These are phyloP conservation scores for Halocaridina rubra DNA, from an alignment of 2,888 invertebrate species.

Conservation along the genomic window DNA sequence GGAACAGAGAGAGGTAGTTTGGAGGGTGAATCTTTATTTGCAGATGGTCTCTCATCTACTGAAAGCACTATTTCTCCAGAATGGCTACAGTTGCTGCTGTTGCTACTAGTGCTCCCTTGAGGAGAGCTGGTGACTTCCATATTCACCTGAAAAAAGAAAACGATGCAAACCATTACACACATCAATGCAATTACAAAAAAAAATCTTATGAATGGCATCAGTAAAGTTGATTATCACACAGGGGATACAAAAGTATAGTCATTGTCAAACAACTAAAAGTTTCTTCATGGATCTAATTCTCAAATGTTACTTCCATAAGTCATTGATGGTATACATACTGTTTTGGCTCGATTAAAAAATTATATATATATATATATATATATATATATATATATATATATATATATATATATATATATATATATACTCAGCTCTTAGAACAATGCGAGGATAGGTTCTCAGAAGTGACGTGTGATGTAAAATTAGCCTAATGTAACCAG, in stretches of 20 bases:
- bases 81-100: constrained; percentile 20
- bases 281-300: too few species aligned
- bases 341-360: neutral
- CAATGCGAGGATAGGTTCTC: too few species aligned
- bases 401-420: neutral
- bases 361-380: neutral
- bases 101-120: constrained; percentile 1
- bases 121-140: constrained; percentile 30
- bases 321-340: too few species aligned
- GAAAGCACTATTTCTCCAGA: neutral
- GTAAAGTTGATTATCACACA: too few species aligned
- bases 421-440: too few species aligned
- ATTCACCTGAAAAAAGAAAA: constrained; percentile 25
- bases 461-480: too few species aligned
- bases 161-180: neutral
- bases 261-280: too few species aligned
- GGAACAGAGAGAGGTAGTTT: neutral
- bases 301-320: too few species aligned
- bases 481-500: too few species aligned
- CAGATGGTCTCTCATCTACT: neutral
- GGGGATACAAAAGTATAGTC: too few species aligned
- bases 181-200: neutral
- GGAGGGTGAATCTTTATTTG: neutral
- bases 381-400: neutral
- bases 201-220: neutral